A percentile compares a stretch with the other conserved stretches of the same genome.
phyloP scores from a whole-genome alignment of 2,113 vertebrate species.

The Mellivora capensis region DNA sequence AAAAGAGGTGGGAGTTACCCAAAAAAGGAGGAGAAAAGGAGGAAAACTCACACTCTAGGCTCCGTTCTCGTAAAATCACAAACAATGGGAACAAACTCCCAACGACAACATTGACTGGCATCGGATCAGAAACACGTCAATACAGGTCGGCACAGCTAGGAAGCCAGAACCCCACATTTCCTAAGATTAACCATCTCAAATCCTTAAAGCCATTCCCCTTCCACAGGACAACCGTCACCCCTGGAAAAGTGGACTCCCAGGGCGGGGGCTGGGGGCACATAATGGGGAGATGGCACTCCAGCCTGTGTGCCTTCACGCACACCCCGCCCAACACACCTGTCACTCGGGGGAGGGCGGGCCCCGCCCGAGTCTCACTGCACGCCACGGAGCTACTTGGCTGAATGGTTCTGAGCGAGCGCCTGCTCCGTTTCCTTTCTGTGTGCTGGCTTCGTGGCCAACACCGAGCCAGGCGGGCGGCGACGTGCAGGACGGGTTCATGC shows the following conservation, averaged over 20 bases:
- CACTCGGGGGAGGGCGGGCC: background rate
- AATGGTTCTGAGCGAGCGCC: conserved; percentile 34
- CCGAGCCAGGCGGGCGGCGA: background rate
- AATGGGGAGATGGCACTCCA: fast-evolving
- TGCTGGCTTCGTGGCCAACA: background rate
- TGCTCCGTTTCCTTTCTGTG: background rate
- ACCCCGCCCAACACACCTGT: background rate
- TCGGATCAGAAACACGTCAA: background rate
- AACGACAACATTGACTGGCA: background rate
- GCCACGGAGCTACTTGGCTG: background rate
- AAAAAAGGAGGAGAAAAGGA: background rate
- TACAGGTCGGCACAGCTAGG: background rate
- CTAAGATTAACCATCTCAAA: background rate
- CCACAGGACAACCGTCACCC: background rate
- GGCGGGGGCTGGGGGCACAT: fast-evolving
- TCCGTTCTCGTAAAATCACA: background rate
- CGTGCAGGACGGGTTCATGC: background rate
- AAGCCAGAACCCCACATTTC: background rate
- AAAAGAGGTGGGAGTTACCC: background rate
- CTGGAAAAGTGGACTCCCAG: background rate
- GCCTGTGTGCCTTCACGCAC: background rate
- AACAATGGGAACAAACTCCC: background rate
- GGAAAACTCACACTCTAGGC: background rate
- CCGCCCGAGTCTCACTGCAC: no score
- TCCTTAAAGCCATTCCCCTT: background rate